Base-by-base conservation (phyloP, 2,888 invertebrate genomes). In the Augiades crinisus region DNA sequence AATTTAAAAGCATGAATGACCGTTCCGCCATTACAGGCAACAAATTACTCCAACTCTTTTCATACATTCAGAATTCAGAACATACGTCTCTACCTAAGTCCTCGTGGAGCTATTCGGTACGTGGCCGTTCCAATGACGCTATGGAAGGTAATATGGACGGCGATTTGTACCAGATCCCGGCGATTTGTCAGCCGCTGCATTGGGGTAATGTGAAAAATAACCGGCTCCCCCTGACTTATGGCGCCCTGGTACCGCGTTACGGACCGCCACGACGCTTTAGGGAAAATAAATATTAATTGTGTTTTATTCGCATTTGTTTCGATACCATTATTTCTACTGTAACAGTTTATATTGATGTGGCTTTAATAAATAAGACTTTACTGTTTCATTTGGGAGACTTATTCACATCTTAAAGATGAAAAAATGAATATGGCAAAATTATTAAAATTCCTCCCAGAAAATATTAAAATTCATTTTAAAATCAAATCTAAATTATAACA, bases 141-240 rank as follows among this genome's bases (percentile, higher is more conserved):
- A 49, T 31, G 16, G 47, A 19, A 6, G 49, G 40, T 33, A 22
- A 41, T 40, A 41, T 27, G 49, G 41, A 19, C 34, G 37, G 37
- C 44, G 37, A 54, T 49, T 44, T 44, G 40, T 19, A 12, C 49
- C 14, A 30, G 31, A 34, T 45, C 40, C 52, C 38, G 12, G 38
- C 49, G 40, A 49, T 54, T 40, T 44, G 41, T 41, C 41, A 41
- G 19, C 33, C 14, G 40, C 22, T 36, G 27, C 40, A 21, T 24
- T 16, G 40, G 47, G 34, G 41, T 22, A 43, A 43, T 33, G 49
- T 59, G 59, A 59, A 55, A 57, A 57, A 59, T 59, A 41, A 44
- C 54, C 31, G 59, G 43, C 12, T 51, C 43, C 13, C 38, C 19
- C 16, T 57, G 53, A 59, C 47, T 53, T 53, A 57, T 59, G 36